phyloP scores from a whole-genome alignment of 2,797 vertebrate species.

The Eulemur albifrons region DNA sequence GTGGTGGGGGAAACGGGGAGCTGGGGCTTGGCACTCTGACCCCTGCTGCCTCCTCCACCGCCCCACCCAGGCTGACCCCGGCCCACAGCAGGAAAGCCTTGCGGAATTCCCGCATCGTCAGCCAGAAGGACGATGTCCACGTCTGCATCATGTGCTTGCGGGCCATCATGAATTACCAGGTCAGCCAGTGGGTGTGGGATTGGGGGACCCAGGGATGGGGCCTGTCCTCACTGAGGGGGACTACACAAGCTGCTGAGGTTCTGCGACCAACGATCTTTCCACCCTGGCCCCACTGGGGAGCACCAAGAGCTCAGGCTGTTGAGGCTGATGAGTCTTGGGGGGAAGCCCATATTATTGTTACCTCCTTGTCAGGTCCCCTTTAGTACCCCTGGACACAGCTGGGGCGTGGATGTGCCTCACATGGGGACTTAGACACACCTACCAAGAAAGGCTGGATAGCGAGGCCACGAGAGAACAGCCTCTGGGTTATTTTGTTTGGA shows the following conservation, averaged over 20 bases:
- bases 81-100: conserved; percentile 90
- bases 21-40: conserved; percentile 23
- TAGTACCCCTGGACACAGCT: neutral
- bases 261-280: neutral
- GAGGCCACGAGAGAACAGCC: neutral
- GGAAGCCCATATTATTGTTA: neutral
- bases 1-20: neutral
- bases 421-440: neutral
- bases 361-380: neutral
- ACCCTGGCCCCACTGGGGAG: neutral
- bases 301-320: neutral
- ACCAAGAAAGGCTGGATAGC: neutral
- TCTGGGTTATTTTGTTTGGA: neutral
- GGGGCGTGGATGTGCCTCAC: neutral
- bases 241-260: neutral
- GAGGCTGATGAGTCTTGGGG: neutral
- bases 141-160: conserved; percentile 97
- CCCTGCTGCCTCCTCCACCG: neutral
- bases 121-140: conserved; percentile 93
- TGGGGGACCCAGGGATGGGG: neutral
- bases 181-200: conserved; percentile 49
- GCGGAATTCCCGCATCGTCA: conserved; percentile 88
- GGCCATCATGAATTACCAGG: conserved; percentile 99
- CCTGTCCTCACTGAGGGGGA: neutral
- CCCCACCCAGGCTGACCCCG: conserved; percentile 88